These are phyloP conservation scores for Psittacula echo DNA, from an alignment of 2,797 vertebrate genomes.

Conservation along the genomic window DNA sequence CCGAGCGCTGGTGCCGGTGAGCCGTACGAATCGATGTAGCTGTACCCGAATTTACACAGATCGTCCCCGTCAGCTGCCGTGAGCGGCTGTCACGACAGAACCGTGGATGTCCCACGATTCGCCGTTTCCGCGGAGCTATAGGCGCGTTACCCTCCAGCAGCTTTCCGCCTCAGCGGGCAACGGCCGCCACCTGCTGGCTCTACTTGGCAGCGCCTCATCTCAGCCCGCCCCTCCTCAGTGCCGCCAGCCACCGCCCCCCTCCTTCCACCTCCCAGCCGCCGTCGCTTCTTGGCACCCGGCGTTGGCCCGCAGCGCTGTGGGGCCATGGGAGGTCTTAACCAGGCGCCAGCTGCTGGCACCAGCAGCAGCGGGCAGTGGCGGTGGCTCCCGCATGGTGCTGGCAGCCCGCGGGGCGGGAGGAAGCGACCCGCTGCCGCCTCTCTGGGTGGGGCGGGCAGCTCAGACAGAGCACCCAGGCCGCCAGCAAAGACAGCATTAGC, in stretches of 20 bases:
- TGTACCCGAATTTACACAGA: too few relatives aligned
- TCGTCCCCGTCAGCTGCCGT: not conserved
- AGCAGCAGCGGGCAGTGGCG: not conserved
- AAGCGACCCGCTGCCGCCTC: not conserved
- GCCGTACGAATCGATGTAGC: not conserved
- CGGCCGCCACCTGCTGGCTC: constrained; percentile 28
- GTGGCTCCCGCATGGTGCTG: not conserved
- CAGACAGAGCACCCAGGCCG: accelerated
- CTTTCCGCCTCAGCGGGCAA: not conserved
- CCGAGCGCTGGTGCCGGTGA: too few relatives aligned
- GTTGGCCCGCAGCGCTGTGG: too few relatives aligned
- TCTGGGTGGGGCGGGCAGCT: too few relatives aligned
- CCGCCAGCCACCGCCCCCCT: accelerated
- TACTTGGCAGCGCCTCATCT: not conserved
- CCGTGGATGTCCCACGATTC: accelerated
- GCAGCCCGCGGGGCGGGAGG: not conserved
- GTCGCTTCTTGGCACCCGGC: accelerated
- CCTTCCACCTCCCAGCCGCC: accelerated
- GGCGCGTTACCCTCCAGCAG: accelerated
- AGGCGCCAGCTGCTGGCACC: too few relatives aligned
- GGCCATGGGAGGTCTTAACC: too few relatives aligned
- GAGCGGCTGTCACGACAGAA: not conserved
- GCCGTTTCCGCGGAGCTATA: accelerated
- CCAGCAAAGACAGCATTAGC: not conserved
- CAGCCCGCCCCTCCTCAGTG: not conserved